These are phyloP conservation scores for Cheirogaleus medius DNA, from an alignment of 2,113 vertebrate species.

Conservation along the genomic window DNA sequence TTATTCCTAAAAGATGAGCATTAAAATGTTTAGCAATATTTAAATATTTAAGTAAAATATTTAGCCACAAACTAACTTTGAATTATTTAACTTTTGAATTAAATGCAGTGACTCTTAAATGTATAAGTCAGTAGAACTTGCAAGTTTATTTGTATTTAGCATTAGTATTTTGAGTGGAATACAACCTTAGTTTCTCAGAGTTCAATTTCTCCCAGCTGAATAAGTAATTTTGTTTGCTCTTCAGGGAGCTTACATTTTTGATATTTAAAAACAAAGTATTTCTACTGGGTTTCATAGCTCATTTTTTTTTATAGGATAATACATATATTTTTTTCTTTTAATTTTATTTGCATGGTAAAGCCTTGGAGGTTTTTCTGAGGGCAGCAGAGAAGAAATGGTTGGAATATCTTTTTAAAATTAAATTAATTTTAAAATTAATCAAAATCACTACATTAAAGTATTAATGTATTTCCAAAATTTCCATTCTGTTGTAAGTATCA, in stretches of 20 bases:
- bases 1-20: neutral
- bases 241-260: slow-evolving; percentile 19
- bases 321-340: slow-evolving; percentile 5
- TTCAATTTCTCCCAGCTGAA: neutral
- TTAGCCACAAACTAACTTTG: slow-evolving; percentile 39
- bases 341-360: slow-evolving; percentile 41
- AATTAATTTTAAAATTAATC: slow-evolving; percentile 40
- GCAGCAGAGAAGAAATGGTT: slow-evolving; percentile 37
- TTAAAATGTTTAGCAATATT: slow-evolving; percentile 18
- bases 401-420: slow-evolving; percentile 31
- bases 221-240: slow-evolving; percentile 55
- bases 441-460: slow-evolving; percentile 28
- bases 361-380: slow-evolving; percentile 45
- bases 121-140: neutral
- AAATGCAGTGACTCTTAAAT: slow-evolving; percentile 43
- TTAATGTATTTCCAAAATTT: slow-evolving; percentile 48
- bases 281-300: neutral
- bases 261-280: slow-evolving; percentile 35
- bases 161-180: slow-evolving; percentile 26
- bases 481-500: slow-evolving; percentile 24
- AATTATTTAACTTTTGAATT: slow-evolving; percentile 52
- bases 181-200: neutral
- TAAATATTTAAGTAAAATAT: slow-evolving; percentile 33
- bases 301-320: neutral
- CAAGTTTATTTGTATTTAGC: slow-evolving; percentile 53